These are phyloP conservation scores for Drosophila miranda DNA, from an alignment of 1,140 invertebrate species.

Conservation along the genomic window DNA sequence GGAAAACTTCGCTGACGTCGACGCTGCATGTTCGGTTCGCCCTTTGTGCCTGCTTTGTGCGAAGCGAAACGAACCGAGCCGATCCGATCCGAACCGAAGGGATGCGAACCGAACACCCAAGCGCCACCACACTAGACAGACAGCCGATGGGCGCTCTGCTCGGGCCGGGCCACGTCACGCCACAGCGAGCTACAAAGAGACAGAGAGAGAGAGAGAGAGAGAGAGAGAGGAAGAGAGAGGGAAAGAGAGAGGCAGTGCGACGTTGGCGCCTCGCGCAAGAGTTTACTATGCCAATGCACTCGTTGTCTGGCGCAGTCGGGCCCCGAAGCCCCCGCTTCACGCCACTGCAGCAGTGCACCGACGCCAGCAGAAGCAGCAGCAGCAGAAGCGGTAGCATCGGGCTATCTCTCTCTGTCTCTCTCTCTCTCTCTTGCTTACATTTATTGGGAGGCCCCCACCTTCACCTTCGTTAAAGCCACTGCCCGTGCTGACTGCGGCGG, in stretches of 20 bases:
- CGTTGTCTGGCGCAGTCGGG: slow-evolving; percentile 60
- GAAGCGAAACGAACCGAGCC: slow-evolving; percentile 14
- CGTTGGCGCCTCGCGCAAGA: slow-evolving; percentile 69
- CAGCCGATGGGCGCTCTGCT: slow-evolving; percentile 18
- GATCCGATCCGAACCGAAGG: neutral
- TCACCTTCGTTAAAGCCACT: slow-evolving; percentile 47
- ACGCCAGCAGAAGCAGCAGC: slow-evolving; percentile 12
- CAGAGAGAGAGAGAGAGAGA: slow-evolving; percentile 32
- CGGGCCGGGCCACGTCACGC: no score
- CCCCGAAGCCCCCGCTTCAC: slow-evolving; percentile 5
- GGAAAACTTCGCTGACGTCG: slow-evolving; percentile 21
- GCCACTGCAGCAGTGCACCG: slow-evolving; percentile 39
- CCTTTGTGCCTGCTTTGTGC: slow-evolving; percentile 18
- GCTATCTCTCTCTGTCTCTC: slow-evolving; percentile 31
- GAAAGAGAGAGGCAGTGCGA: slow-evolving; percentile 16
- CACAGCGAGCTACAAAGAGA: no score
- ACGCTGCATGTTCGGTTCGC: neutral
- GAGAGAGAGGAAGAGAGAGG: no score
- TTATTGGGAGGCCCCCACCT: slow-evolving; percentile 54
- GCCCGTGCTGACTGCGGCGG: slow-evolving; percentile 1
- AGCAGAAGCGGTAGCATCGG: slow-evolving; percentile 15
- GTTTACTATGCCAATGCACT: slow-evolving; percentile 81
- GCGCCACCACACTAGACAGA: slow-evolving; percentile 27
- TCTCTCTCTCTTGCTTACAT: slow-evolving; percentile 32
- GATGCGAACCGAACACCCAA: neutral